Conservation (phyloP, 2,797 vertebrate genomes). For the Onychomys torridus region DNA sequence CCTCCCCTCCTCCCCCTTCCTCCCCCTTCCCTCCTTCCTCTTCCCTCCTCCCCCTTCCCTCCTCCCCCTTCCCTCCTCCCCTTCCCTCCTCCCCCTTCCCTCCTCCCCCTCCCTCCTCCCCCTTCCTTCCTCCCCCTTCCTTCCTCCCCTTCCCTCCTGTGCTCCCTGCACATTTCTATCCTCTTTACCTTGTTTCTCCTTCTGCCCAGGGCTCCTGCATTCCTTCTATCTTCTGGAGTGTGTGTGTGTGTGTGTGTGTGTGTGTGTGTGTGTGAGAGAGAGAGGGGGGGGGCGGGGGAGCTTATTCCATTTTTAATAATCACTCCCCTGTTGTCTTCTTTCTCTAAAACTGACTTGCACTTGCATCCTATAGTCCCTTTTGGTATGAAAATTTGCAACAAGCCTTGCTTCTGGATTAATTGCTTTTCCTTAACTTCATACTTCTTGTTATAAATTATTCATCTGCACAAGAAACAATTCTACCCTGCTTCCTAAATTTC, state of each 20-base stretch:
- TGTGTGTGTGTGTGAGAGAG: background rate
- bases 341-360: constrained; percentile 57
- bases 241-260: background rate
- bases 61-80: too few relatives aligned
- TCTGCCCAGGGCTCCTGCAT: background rate
- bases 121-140: background rate
- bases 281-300: background rate
- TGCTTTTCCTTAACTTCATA: constrained; percentile 59
- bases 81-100: accelerated
- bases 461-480: constrained; percentile 48
- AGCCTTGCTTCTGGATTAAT: background rate
- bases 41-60: background rate
- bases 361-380: background rate
- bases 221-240: constrained; percentile 50
- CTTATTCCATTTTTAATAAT: constrained; percentile 58
- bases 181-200: background rate
- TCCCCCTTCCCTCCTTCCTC: background rate
- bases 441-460: constrained; percentile 66
- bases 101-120: background rate
- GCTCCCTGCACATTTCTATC: background rate
- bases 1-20: too few relatives aligned
- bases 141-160: too few relatives aligned
- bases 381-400: constrained; percentile 49
- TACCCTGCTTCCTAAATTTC: constrained; percentile 21
- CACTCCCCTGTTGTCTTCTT: constrained; percentile 58